Conservation (phyloP, 2,888 invertebrate genomes). For the Bruchidius siliquastri region DNA sequence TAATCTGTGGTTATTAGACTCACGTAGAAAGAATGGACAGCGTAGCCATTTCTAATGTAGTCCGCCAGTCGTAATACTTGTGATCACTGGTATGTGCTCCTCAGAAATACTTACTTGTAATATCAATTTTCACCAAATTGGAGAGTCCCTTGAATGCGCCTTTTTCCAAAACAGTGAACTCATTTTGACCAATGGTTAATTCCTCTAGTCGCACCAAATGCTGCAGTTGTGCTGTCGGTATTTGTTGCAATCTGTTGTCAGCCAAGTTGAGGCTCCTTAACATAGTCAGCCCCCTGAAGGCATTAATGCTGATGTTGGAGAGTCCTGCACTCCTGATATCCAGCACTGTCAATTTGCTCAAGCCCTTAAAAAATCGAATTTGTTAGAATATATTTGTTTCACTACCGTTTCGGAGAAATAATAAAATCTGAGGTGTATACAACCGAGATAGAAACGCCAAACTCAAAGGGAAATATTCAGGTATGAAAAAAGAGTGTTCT, state of each 20-base stretch:
- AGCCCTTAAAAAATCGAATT: conserved; percentile 43
- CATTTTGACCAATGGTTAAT: conserved; percentile 77
- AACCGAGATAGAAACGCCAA: no score
- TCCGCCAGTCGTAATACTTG: no score
- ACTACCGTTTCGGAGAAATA: no score
- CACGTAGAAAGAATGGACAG: no score
- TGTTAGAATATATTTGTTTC: neutral
- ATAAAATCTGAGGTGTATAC: no score
- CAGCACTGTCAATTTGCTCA: conserved; percentile 68
- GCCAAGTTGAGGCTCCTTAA: conserved; percentile 71
- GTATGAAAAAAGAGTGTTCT: no score
- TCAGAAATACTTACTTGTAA: conserved; percentile 54
- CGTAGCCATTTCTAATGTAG: no score
- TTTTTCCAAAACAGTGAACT: conserved; percentile 64
- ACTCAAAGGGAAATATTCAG: no score
- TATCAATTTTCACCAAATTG: conserved; percentile 70
- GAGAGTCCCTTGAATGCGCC: conserved; percentile 75
- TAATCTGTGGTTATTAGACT: no score
- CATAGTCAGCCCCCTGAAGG: conserved; percentile 72
- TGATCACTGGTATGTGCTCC: no score
- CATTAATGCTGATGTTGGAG: conserved; percentile 70
- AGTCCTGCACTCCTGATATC: conserved; percentile 79
- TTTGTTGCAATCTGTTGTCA: conserved; percentile 70
- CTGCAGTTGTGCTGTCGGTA: conserved; percentile 72
- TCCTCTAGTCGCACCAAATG: conserved; percentile 72